Percentiles rank a stretch among this genome's conserved stretches.
Conservation (phyloP, 2,888 invertebrate genomes). For the Chironomus tentans region DNA sequence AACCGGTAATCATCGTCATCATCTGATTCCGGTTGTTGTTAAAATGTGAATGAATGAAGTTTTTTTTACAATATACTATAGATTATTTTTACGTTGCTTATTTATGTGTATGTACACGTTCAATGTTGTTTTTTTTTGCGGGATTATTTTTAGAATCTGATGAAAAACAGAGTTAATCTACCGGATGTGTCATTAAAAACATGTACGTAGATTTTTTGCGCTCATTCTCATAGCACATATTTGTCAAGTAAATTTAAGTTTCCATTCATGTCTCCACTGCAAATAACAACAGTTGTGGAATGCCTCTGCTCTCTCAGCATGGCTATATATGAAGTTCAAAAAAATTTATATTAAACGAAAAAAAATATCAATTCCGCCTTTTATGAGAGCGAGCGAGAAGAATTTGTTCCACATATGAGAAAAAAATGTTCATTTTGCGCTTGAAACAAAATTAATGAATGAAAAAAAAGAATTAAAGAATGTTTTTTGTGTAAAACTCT, state of each 20-base stretch:
- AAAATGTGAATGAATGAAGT: background rate
- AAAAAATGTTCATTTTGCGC: background rate
- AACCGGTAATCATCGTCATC: background rate
- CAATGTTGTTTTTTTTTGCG: background rate
- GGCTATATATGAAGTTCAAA: background rate
- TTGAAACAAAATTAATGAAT: background rate
- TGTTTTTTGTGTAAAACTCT: background rate
- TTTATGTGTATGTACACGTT: no score
- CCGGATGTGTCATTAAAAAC: constrained; percentile 22
- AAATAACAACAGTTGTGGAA: no score
- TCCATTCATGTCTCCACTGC: background rate
- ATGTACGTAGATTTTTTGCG: background rate
- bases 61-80: background rate
- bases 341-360: background rate
- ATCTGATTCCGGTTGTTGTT: background rate
- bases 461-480: background rate
- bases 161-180: background rate
- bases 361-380: background rate
- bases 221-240: background rate
- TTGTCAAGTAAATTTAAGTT: background rate
- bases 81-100: background rate
- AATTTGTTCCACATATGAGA: background rate
- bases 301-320: no score
- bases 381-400: background rate
- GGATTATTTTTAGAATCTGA: background rate